Evolutionary conservation across 2,113 vertebrate genomes (phyloP).

Genomic region (Australoheros scitulus): DNA sequence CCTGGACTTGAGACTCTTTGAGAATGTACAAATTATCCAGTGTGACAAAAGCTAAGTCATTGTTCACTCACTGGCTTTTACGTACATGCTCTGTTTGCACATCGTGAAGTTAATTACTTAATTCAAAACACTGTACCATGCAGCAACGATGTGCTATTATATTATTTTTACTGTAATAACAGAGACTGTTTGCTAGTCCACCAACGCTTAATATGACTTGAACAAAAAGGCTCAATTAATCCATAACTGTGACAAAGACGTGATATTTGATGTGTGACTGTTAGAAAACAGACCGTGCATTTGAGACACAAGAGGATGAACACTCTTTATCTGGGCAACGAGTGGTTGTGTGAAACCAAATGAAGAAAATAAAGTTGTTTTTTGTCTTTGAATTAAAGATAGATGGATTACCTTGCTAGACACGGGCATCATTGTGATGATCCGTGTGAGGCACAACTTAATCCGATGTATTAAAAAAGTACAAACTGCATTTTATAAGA

Average conservation of each 20-base stretch:
- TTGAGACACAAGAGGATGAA: constrained; percentile 30
- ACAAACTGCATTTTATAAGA: not conserved
- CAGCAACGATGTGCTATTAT: not conserved
- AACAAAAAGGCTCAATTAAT: constrained; percentile 51
- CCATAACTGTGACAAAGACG: constrained; percentile 54
- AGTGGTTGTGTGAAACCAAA: not conserved
- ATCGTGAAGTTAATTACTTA: not conserved
- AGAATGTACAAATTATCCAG: constrained; percentile 17
- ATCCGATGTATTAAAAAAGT: not conserved
- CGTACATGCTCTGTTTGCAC: constrained; percentile 15
- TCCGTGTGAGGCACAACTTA: not conserved
- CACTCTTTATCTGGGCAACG: constrained; percentile 1
- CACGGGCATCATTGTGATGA: not conserved
- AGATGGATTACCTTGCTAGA: not conserved
- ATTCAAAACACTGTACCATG: not conserved
- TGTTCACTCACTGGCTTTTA: constrained; percentile 19
- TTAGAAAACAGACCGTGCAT: constrained; percentile 25
- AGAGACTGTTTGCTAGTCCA: not conserved
- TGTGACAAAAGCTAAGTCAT: constrained; percentile 33
- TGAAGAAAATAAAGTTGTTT: not conserved
- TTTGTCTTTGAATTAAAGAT: too few species aligned
- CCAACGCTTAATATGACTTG: not conserved
- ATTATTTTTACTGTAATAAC: not conserved
- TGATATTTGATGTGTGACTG: constrained; percentile 65
- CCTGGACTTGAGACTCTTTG: constrained; percentile 4